These are phyloP conservation scores for Gasterosteus aculeatus DNA, from an alignment of 2,113 vertebrate species.

Conservation along the genomic window DNA sequence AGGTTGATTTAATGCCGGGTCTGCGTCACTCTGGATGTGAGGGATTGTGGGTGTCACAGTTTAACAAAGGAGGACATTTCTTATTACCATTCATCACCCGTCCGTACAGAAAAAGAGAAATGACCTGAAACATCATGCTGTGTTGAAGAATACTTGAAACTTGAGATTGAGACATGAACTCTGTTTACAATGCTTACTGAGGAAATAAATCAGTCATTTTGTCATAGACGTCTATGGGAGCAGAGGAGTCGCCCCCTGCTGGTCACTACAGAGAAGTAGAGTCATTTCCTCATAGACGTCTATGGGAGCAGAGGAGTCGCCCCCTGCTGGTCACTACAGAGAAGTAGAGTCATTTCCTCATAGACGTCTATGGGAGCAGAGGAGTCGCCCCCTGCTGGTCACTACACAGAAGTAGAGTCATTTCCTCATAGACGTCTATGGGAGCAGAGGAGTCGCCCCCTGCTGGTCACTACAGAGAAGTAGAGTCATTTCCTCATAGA, in stretches of 20 bases:
- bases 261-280: too few relatives aligned
- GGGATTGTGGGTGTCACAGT: slow-evolving; percentile 17
- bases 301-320: not conserved
- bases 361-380: not conserved
- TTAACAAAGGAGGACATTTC: not conserved
- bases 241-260: not conserved
- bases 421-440: too few relatives aligned
- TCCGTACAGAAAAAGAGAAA: not conserved
- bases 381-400: not conserved
- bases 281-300: too few relatives aligned
- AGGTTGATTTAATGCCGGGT: slow-evolving; percentile 46
- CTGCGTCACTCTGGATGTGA: slow-evolving; percentile 21
- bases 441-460: not conserved
- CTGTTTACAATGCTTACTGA: too few relatives aligned
- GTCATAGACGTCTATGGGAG: not conserved
- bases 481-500: too few relatives aligned
- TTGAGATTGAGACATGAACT: too few relatives aligned
- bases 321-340: not conserved
- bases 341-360: too few relatives aligned
- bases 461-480: not conserved
- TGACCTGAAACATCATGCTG: not conserved
- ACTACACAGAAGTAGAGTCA: too few relatives aligned
- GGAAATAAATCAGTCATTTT: too few relatives aligned
- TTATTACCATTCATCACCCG: slow-evolving; percentile 1
- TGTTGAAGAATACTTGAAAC: not conserved